Evolutionary conservation across 2,113 vertebrate genomes (phyloP), one percentile per base, ranked within the genome.

Genomic region (Aphyosemion australe): DNA sequence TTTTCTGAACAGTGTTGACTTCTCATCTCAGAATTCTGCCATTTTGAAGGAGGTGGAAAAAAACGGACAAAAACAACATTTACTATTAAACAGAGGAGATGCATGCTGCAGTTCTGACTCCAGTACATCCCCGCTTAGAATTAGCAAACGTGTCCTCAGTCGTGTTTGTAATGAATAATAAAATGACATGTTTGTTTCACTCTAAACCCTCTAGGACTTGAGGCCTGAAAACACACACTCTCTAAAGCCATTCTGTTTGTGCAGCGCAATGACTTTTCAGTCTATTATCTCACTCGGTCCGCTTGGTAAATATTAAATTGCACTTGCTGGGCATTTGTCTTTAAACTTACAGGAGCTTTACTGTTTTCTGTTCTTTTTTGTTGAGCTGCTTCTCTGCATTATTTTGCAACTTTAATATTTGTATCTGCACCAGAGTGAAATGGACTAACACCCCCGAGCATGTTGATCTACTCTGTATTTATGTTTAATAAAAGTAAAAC

Each of bases 131-230:
- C 43, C 45, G 65, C 70, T 72, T 54, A 14, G 51, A 81, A 79
- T 83, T 69, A 82, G 75, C n/a, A 0, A 66, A 53, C 45, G 7
- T 21, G 37, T 41, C 69, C 51, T 70, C 70, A 72, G 69, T 80
- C 74, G 71, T 67, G 55, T 83, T 83, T 69, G 63, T 70, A 49
- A 61, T 86, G 79, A 86, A 82, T 86, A 87, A 82, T 82, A 84
- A 75, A 79, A 84, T 71, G 82, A 71, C 65, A 65, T 71, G 76
- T 88, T 80, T 85, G 80, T 83, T 79, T 82, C 72, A 68, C 80
- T 18, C 65, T 50, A 26, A 72, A 69, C 77, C 84, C 79, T 67
- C 41, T 32, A 84, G 79, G 79, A 82, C 73, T 55, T 55, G 63
- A 50, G 43, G 74, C 72, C 66, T 74, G 74, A 75, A 80, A 81